Base-by-base conservation (phyloP, 2,113 vertebrate genomes). In the Oreotrochilus melanogaster region DNA sequence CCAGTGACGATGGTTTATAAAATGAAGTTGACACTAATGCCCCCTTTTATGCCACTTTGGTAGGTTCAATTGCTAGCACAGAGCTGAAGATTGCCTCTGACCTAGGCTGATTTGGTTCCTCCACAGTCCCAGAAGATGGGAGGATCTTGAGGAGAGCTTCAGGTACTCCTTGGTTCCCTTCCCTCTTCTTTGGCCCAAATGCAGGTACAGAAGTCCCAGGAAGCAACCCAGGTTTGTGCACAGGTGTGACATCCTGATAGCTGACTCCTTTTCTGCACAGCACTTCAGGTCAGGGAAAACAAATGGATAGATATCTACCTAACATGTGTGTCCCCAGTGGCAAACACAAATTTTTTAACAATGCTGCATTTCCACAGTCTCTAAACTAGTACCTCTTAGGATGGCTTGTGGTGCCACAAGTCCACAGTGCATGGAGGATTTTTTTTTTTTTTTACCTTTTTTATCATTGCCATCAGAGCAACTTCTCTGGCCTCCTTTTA, bases 361-460 rank as follows among this genome's bases (percentile, higher is more conserved):
- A 1, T 1, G 10, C 25, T 58, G 42, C 24, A 7, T 53, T 84
- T 87, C 58, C 27, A 56, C 0, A 0, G 9, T 15, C 11, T 45
- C 50, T 72, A 9, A 85, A n/a, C 62, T 13, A n/a, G 5, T 27
- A 25, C 23, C 27, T 43, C 28, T 71, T 45, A 56, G 57, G 19
- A 45, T 81, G 60, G 48, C 18, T 42, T 51, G 19, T 9, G 11
- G 33, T 35, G 30, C 37, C n/a, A n/a, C n/a, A n/a, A n/a, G n/a
- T n/a, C 62, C 16, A 19, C 0, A 0, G 39, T 65, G 50, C 24
- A 14, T 5, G 28, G 50, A 57, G 30, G 35, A 19, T 17, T 94
- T 79, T 72, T 45, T 45, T 91, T 51, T 53, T 51, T 53, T 78
- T 67, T 67, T 27, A 21, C n/a, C 39, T 37, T 22, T 62, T 62